Percentiles rank a stretch among this genome's conserved stretches.
phyloP scores from a whole-genome alignment of 2,888 invertebrate genomes.

The Plebejus anna region DNA sequence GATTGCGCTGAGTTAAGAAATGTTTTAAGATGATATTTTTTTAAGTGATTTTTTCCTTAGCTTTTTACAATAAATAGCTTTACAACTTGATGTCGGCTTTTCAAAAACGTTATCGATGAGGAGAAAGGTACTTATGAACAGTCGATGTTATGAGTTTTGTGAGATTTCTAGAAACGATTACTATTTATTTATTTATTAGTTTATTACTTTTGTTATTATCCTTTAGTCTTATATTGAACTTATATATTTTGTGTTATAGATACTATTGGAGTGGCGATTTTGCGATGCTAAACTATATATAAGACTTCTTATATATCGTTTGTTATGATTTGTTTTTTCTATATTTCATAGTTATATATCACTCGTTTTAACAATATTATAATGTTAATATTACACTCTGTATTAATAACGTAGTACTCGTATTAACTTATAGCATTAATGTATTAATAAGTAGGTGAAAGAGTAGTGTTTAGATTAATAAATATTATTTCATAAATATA shows the following conservation, averaged over 20 bases:
- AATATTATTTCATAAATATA: conserved; percentile 76
- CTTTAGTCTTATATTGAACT: conserved; percentile 37
- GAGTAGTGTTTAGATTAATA: conserved; percentile 75
- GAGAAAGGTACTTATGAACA: conserved; percentile 74
- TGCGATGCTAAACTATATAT: conserved; percentile 13
- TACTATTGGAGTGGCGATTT: conserved; percentile 34
- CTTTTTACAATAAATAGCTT: conserved; percentile 69
- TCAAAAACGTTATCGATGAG: conserved; percentile 75
- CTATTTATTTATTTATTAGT: conserved; percentile 45
- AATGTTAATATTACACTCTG: conserved; percentile 50
- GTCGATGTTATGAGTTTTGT: conserved; percentile 68
- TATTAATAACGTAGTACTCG: conserved; percentile 59
- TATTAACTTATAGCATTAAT: conserved; percentile 73
- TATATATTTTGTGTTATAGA: conserved; percentile 36
- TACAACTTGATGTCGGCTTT: conserved; percentile 77
- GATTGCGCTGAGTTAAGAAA: conserved; percentile 60
- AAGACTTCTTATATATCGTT: conserved; percentile 50
- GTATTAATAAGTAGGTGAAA: conserved; percentile 72
- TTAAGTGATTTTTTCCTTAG: conserved; percentile 69
- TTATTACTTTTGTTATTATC: conserved; percentile 43
- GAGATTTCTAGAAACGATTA: conserved; percentile 45
- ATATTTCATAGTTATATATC: conserved; percentile 52
- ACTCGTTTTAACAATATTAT: conserved; percentile 56
- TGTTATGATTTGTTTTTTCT: conserved; percentile 57
- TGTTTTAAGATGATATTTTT: conserved; percentile 63